phyloP scores from a whole-genome alignment of 2,113 vertebrate species.

The Uropsilus gracilis region DNA sequence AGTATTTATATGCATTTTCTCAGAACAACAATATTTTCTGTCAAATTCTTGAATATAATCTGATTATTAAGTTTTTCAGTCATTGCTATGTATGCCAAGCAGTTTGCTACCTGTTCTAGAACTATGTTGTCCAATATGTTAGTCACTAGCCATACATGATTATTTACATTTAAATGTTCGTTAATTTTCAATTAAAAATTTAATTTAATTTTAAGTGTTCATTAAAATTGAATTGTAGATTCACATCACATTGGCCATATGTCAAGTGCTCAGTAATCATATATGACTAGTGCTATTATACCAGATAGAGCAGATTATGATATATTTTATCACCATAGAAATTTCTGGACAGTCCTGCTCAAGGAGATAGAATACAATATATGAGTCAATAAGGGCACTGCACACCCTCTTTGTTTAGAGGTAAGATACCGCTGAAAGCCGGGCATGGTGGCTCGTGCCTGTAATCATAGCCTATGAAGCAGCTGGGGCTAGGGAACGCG shows the following conservation, averaged over 20 bases:
- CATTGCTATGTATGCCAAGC: background rate
- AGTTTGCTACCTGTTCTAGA: background rate
- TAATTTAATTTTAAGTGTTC: background rate
- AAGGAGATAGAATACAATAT: background rate
- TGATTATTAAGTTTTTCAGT: background rate
- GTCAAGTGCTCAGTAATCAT: background rate
- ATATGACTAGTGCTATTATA: background rate
- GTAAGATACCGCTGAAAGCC: no score
- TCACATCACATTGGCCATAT: background rate
- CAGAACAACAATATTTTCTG: background rate
- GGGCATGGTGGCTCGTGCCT: no score
- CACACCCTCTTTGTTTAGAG: no score
- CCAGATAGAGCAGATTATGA: background rate
- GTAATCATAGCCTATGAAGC: no score
- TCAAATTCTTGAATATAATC: background rate
- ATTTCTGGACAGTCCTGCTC: background rate
- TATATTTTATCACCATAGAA: background rate
- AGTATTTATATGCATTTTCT: background rate
- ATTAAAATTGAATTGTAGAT: background rate
- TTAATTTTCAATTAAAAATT: background rate
- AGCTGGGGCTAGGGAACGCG: no score
- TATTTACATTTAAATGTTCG: background rate
- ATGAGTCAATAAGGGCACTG: no score
- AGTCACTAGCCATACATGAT: background rate
- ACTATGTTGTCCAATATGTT: background rate